These are phyloP conservation scores for Rhinopomastus cyanomelas DNA, from an alignment of 2,113 vertebrate genomes.

Conservation along the genomic window DNA sequence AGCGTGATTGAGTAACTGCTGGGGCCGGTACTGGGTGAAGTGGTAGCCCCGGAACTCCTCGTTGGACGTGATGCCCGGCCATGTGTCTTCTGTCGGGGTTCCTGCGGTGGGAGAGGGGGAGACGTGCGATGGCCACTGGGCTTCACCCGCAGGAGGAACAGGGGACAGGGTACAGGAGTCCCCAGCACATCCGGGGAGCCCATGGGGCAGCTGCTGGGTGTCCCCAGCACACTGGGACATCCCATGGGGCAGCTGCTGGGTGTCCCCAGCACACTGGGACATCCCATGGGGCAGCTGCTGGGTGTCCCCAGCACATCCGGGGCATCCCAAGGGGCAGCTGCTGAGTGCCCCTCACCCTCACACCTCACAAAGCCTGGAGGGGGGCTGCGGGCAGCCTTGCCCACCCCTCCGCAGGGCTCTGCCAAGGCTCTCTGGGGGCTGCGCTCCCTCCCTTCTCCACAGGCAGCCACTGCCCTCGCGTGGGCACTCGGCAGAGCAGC, in stretches of 20 bases:
- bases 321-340: too few relatives aligned
- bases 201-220: background rate
- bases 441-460: background rate
- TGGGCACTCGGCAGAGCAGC: background rate
- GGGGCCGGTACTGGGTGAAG: slow-evolving; percentile 84
- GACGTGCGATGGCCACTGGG: accelerated
- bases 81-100: slow-evolving; percentile 89
- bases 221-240: too few relatives aligned
- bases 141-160: accelerated
- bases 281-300: too few relatives aligned
- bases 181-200: background rate
- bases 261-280: background rate
- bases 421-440: background rate
- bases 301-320: too few relatives aligned
- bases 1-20: slow-evolving; percentile 89
- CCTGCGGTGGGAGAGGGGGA: slow-evolving; percentile 70
- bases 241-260: background rate
- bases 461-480: slow-evolving; percentile 59
- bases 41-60: slow-evolving; percentile 88
- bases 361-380: background rate
- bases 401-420: background rate
- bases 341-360: accelerated
- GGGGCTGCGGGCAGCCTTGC: background rate
- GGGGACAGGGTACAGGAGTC: background rate
- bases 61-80: slow-evolving; percentile 85